Base-by-base conservation (phyloP, 92 coral and sea anemone genomes). In the Epizoanthus ramosus region DNA sequence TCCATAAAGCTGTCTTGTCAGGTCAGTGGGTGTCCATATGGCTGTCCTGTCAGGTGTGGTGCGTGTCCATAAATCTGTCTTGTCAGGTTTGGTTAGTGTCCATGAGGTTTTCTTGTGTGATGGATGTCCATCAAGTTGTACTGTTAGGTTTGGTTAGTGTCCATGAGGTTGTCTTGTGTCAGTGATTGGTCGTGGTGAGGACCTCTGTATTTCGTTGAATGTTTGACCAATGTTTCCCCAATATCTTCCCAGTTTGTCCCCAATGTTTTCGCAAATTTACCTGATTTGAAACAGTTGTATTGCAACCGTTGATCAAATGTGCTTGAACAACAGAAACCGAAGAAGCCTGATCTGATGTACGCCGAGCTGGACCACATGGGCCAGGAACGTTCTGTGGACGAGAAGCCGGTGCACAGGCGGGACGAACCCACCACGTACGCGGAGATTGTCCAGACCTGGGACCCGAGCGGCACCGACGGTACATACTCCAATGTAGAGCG, bases 391-490 rank as follows among this genome's bases (percentile, higher is more conserved):
- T 77, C 82, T 6, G 82, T 77, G 31, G 82, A 77, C 65, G 57
- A 71, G 31, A 61, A 41, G 23, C 71, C 82, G 3, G n/a, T 43
- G 25, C 22, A 37, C 53, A 69, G 82, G 3, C 61, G 4, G 19
- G 63, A 19, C 58, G 82, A 77, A 59, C 82, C 82, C 4, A 77
- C 82, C 54, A 61, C 71, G 21, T 77, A 77, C 82, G 82, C 82
- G 8, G 82, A 77, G 57, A 77, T 77, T 37, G 82, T 77, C 7
- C 71, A 77, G 71, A 77, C 82, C 58, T 77, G 82, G 82, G 82
- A 77, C 19, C 82, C 82, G 57, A 60, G 70, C 56, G 47, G 47
- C 54, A 10, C 54, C 45, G 71, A 77, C 25, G 47, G 2, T 18
- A 61, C 82, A 35, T 61, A 77, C 47, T 56, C 82, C 16, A 77